Percentiles rank a stretch among this genome's conserved stretches.
Evolutionary conservation across 2,888 invertebrate genomes (phyloP).

Genomic region (Cerceris rybyensis): DNA sequence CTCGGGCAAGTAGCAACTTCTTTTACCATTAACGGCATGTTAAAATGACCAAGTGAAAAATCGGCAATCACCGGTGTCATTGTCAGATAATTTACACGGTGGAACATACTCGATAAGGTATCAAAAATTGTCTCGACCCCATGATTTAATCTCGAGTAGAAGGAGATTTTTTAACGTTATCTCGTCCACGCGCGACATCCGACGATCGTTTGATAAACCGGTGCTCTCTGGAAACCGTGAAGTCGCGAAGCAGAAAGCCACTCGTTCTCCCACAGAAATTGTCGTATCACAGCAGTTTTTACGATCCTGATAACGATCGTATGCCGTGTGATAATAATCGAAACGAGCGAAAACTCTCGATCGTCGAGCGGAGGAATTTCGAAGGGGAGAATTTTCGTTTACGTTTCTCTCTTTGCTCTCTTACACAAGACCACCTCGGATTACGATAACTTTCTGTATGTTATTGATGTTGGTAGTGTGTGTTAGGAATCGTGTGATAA

Average conservation of each 20-base stretch:
- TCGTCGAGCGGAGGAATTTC: not conserved
- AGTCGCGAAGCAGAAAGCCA: conserved; percentile 13
- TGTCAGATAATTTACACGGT: conserved; percentile 39
- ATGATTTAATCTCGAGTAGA: conserved; percentile 31
- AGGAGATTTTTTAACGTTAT: conserved; percentile 30
- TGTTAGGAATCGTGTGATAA: no score
- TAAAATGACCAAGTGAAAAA: not conserved
- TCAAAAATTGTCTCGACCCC: conserved; percentile 24
- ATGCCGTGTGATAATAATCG: conserved; percentile 6
- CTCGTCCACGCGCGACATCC: conserved; percentile 25
- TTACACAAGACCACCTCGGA: not conserved
- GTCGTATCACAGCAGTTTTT: not conserved
- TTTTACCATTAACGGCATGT: no score
- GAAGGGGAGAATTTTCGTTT: not conserved
- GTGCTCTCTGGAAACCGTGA: not conserved
- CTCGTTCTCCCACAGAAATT: not conserved
- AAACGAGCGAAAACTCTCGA: not conserved
- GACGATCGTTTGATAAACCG: conserved; percentile 26
- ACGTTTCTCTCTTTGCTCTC: not conserved
- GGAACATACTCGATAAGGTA: conserved; percentile 34
- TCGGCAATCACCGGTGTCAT: conserved; percentile 18
- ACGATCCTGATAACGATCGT: conserved; percentile 6
- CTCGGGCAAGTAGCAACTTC: no score
- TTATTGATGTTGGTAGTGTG: no score
- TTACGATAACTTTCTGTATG: not conserved